These are phyloP conservation scores for Chalcosyrphus nemorum DNA, from an alignment of 2,888 invertebrate genomes.

Conservation along the genomic window DNA sequence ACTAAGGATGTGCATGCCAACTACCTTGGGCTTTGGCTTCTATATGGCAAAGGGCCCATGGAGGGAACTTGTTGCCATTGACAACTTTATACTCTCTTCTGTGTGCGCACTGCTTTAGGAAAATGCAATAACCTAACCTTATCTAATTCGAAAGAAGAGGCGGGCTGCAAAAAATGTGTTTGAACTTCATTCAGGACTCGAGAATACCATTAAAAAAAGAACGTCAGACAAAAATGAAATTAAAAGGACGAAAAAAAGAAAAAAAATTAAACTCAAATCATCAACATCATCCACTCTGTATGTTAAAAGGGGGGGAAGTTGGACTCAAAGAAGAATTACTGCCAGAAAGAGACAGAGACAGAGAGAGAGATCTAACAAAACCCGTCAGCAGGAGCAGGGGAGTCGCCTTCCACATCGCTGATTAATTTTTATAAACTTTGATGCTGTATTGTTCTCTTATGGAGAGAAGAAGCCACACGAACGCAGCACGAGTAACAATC, in stretches of 20 bases:
- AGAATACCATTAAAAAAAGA: slow-evolving; percentile 7
- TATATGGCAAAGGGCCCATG: neutral
- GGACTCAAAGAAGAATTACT: slow-evolving; percentile 33
- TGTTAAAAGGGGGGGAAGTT: no score
- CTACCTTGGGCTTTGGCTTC: no score
- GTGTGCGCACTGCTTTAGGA: neutral
- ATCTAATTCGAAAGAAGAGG: neutral
- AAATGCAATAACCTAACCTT: slow-evolving; percentile 7
- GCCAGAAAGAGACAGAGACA: neutral
- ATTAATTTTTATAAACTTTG: slow-evolving; percentile 57
- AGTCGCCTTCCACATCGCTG: slow-evolving; percentile 48
- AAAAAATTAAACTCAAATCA: slow-evolving; percentile 1
- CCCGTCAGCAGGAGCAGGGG: neutral
- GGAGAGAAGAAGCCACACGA: slow-evolving; percentile 21
- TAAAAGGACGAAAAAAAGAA: neutral
- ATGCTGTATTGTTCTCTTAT: slow-evolving; percentile 38
- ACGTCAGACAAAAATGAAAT: neutral
- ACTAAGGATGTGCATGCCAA: neutral
- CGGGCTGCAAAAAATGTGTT: neutral
- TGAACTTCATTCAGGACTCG: slow-evolving; percentile 20
- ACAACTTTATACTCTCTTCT: slow-evolving; percentile 21
- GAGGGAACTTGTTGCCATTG: slow-evolving; percentile 48
- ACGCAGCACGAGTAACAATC: slow-evolving; percentile 6
- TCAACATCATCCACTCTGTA: slow-evolving; percentile 16
- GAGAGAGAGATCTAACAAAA: neutral